Evolutionary conservation across 2,888 invertebrate genomes (phyloP), one percentile per base, ranked within the genome.

Genomic region (Aporophyla lueneburgensis): DNA sequence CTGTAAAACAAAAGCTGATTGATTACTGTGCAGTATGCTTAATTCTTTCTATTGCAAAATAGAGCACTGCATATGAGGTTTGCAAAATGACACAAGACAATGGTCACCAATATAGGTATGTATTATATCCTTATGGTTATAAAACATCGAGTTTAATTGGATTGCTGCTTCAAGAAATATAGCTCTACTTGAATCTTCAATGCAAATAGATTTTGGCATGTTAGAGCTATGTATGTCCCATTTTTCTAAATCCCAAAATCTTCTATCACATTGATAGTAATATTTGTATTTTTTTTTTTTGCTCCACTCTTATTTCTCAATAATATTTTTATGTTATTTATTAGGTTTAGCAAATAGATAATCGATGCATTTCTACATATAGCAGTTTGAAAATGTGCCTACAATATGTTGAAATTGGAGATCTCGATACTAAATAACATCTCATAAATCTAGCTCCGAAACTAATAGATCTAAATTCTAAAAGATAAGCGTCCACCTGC

Each of bases 401-500:
- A 33, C 2, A 40, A 46, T 24, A 59, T 53, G 10, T 74, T 21
- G 43, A 40, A 61, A 63, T 46, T 16, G 4, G 5, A 33, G 9
- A 68, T 77, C 58, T 43, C 16, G 12, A 56, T 43, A 56, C 51
- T 7, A 10, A 61, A 51, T 43, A 78, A 49, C 53, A 61, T 54
- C 24, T 61, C 24, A 49, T 61, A 80, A 54, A 80, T 53, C 67
- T 46, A 63, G 16, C n/a, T 54, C 33, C 24, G 46, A 33, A n/a
- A 65, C 51, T 49, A 84, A 83, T 70, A 82, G 62, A 81, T 85
- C 85, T 68, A 58, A 81, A 58, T 27, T 74, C 70, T 58, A 67
- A 81, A 54, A 81, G 78, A 74, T 83, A 74, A 76, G 58, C 61
- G 74, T 83, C 78, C 84, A 84, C 84, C 84, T 84, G 84, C 81